Evolutionary conservation across 2,888 invertebrate genomes (phyloP).

Genomic region (Meiosimyza decipiens): DNA sequence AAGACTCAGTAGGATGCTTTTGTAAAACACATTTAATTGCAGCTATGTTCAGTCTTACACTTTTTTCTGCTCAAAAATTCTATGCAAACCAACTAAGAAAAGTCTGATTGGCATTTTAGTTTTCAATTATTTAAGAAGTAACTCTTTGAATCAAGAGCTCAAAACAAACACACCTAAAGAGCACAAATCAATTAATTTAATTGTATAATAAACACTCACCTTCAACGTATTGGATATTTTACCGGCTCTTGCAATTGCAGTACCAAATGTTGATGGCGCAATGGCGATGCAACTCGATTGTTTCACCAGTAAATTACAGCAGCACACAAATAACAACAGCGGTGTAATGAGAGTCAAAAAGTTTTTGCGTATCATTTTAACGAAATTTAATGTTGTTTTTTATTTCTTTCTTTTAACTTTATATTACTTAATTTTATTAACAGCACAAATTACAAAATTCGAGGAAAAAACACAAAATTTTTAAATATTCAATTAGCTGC

Average conservation of each 20-base stretch:
- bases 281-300: constrained; percentile 59
- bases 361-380: constrained; percentile 51
- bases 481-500: no score
- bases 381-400: constrained; percentile 14
- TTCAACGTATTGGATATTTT: constrained; percentile 65
- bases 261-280: constrained; percentile 66
- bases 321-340: constrained; percentile 36
- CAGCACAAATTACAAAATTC: not conserved
- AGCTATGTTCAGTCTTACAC: no score
- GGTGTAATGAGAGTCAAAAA: constrained; percentile 38
- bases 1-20: no score
- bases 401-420: constrained; percentile 1
- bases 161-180: not conserved
- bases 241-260: constrained; percentile 65
- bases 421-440: constrained; percentile 30
- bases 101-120: no score
- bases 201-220: constrained; percentile 54
- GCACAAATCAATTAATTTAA: not conserved
- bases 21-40: no score
- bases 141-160: not conserved
- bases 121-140: not conserved
- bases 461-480: no score
- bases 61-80: no score
- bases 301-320: constrained; percentile 38
- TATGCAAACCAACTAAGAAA: no score